These are phyloP conservation scores for Oceanites oceanicus DNA, from an alignment of 2,113 vertebrate species.

Conservation along the genomic window DNA sequence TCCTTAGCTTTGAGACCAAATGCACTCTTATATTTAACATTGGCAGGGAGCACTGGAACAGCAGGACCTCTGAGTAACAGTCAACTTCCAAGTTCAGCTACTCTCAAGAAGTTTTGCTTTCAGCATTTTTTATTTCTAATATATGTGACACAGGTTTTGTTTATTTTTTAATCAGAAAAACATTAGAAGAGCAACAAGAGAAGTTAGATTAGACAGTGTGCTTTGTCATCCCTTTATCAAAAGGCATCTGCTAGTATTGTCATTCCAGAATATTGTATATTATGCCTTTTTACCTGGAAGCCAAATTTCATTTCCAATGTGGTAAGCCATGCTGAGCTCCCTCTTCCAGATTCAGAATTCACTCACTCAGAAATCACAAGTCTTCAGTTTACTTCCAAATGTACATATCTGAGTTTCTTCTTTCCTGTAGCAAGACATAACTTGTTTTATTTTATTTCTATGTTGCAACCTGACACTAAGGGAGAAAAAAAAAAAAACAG, in stretches of 20 bases:
- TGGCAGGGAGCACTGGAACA: background rate
- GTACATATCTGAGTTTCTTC: background rate
- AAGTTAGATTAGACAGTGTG: background rate
- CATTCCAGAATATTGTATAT: background rate
- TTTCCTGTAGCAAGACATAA: background rate
- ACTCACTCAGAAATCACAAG: background rate
- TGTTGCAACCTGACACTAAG: background rate
- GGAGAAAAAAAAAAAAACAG: rapidly evolving
- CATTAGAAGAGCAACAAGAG: background rate
- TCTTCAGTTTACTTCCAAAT: background rate
- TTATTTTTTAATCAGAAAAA: background rate
- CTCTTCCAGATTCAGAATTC: background rate
- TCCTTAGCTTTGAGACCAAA: background rate
- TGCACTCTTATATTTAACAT: background rate
- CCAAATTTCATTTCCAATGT: background rate
- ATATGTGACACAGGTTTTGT: background rate
- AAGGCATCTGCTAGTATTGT: background rate
- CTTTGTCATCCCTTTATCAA: background rate
- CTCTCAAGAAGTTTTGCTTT: background rate
- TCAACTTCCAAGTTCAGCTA: background rate
- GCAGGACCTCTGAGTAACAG: background rate
- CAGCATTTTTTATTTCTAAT: background rate
- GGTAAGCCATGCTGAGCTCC: background rate
- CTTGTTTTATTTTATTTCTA: background rate
- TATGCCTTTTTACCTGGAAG: background rate